phyloP scores from a whole-genome alignment of 2,797 vertebrate species.

The Bradypodion ventrale region DNA sequence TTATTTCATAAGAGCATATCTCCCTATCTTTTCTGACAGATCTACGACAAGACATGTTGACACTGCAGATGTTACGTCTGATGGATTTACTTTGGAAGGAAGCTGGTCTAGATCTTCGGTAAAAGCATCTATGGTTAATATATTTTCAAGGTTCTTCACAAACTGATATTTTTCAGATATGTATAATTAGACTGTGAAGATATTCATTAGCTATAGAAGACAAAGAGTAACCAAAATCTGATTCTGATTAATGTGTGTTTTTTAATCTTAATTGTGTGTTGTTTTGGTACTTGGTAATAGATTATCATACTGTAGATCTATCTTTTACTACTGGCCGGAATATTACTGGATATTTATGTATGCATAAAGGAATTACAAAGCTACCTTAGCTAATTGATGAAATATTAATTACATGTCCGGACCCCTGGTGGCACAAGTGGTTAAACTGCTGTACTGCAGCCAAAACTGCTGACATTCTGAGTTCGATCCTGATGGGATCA shows the following conservation, averaged over 20 bases:
- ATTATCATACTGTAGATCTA: neutral
- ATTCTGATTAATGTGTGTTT: neutral
- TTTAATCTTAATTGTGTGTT: neutral
- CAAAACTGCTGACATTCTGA: too few species aligned
- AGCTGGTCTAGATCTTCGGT: slow-evolving; percentile 94
- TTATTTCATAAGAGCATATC: neutral
- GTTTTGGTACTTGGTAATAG: neutral
- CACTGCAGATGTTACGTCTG: slow-evolving; percentile 91
- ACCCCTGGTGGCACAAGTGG: too few species aligned
- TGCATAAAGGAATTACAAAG: too few species aligned
- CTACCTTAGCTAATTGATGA: too few species aligned
- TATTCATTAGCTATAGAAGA: neutral
- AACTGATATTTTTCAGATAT: neutral
- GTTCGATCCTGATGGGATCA: too few species aligned
- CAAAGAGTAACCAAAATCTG: neutral
- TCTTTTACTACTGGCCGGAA: neutral
- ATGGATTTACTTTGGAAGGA: slow-evolving; percentile 99
- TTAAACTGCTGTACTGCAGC: too few species aligned
- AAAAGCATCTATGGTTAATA: slow-evolving; percentile 45
- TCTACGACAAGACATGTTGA: slow-evolving; percentile 96
- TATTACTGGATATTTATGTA: too few species aligned
- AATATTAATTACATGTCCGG: too few species aligned
- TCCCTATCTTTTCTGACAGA: slow-evolving; percentile 72
- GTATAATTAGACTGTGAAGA: rapidly evolving
- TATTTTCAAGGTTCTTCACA: neutral